Evolutionary conservation across 2,113 vertebrate genomes (phyloP), one percentile per base, ranked within the genome.

Genomic region (Callipepla californica): DNA sequence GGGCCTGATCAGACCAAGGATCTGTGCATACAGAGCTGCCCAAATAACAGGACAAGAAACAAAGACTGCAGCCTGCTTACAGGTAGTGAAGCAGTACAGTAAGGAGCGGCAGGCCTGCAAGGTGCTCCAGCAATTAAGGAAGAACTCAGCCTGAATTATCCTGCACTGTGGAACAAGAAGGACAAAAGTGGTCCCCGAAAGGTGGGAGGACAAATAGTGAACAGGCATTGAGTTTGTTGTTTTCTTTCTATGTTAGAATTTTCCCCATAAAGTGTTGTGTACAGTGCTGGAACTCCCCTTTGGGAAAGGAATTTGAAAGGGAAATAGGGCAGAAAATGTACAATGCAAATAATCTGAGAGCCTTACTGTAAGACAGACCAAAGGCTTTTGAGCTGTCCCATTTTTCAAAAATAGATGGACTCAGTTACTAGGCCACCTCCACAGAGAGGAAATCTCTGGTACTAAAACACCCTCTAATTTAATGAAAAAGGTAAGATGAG

Each of bases 201-300:
- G 12, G 3, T 51, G 2, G 48, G 78, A 58, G 3, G 34, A 14
- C 62, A 90, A 57, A 47, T 11, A 77, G 7, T 18, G 13, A 1
- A 6, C 17, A 61, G 62, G 28, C 84, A 68, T 3, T 23, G 14
- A 87, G 53, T 58, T 5, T 44, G 4, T 4, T 80, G 25, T 48
- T 61, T 77, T 17, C 18, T 12, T 8, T 48, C 14, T 22, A 3
- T 22, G 5, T 36, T 57, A 92, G 62, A 20, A 68, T 58, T 79
- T 57, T 81, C 53, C 9, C 14, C 30, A 44, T 5, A 11, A 63
- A 51, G 6, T 68, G 18, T 59, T 85, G 38, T 4, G 0, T 62
- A 25, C 23, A 67, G 34, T 50, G 15, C 62, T 2, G 0, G 11
- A 13, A 1, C 5, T 68, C 15, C 30, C 6, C 0, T 78, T 80